These are phyloP conservation scores for Miichthys miiuy DNA, from an alignment of 2,797 vertebrate species.

Conservation along the genomic window DNA sequence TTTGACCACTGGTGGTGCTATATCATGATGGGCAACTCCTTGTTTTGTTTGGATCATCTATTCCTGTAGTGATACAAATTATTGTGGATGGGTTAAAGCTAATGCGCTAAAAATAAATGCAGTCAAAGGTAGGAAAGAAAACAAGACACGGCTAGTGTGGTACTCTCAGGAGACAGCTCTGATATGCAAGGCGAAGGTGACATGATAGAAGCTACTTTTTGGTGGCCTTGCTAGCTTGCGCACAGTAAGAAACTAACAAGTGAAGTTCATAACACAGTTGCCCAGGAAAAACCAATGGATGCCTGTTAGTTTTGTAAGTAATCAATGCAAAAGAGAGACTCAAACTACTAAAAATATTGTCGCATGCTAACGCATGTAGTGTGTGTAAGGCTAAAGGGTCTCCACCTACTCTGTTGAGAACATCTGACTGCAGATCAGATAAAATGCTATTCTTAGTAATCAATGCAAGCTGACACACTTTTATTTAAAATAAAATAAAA, in stretches of 20 bases:
- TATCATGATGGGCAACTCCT: not conserved
- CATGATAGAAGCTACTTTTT: no score
- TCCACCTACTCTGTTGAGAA: not conserved
- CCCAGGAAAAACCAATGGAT: not conserved
- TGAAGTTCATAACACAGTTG: not conserved
- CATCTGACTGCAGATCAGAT: not conserved
- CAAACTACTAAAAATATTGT: not conserved
- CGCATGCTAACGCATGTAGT: not conserved
- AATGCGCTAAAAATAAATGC: not conserved
- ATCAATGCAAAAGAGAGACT: not conserved
- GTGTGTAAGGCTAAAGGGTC: no score
- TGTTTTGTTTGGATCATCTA: not conserved
- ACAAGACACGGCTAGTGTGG: not conserved
- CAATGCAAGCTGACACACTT: not conserved
- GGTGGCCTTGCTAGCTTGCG: not conserved
- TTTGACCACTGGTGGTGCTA: not conserved
- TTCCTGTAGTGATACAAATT: not conserved
- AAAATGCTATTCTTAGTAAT: not conserved
- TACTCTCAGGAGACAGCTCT: no score
- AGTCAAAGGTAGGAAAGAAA: not conserved
- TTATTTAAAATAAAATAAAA: not conserved
- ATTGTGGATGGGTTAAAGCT: not conserved
- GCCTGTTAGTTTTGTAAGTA: not conserved
- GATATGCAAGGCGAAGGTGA: no score
- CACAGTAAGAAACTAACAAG: not conserved